Evolutionary conservation across 2,888 invertebrate genomes (phyloP).

Genomic region (Drosophila greeni): DNA sequence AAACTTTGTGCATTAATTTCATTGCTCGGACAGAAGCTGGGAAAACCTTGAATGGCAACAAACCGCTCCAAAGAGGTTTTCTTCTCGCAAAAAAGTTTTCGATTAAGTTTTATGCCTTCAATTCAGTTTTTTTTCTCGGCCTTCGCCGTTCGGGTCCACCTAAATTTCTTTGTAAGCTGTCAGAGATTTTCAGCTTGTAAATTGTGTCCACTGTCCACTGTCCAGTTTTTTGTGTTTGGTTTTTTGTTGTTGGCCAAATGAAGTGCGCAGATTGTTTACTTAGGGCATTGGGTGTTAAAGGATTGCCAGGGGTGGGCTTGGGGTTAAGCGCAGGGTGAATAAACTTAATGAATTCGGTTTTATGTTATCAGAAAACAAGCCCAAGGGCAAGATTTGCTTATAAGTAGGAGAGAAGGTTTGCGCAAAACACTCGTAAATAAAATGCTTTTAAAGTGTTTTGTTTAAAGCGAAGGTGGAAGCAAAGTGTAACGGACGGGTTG

Average conservation of each 20-base stretch:
- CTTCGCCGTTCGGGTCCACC: constrained; percentile 49
- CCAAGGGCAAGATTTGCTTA: constrained; percentile 1
- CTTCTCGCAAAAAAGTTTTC: constrained; percentile 61
- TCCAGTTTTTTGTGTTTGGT: constrained; percentile 14
- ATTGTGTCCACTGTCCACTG: constrained; percentile 31
- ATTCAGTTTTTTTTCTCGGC: constrained; percentile 23
- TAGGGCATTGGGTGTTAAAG: constrained; percentile 47
- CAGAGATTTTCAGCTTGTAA: constrained; percentile 53
- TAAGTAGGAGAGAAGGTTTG: neutral
- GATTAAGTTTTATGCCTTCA: constrained; percentile 66
- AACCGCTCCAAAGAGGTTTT: constrained; percentile 48
- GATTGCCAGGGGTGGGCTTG: constrained; percentile 9
- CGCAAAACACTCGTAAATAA: neutral
- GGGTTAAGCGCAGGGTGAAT: constrained; percentile 15
- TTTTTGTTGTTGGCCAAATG: constrained; percentile 49
- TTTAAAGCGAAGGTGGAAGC: neutral
- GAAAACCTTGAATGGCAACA: constrained; percentile 65
- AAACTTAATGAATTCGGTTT: constrained; percentile 26
- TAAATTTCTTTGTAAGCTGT: constrained; percentile 58
- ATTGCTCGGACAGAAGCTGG: constrained; percentile 57
- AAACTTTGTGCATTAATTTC: constrained; percentile 73
- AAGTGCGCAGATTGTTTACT: constrained; percentile 70
- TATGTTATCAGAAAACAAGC: constrained; percentile 16
- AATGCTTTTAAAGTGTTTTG: neutral
- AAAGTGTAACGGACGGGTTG: too few species aligned